These are phyloP conservation scores for Pseudochromis fuscus DNA, from an alignment of 2,797 vertebrate genomes.

Conservation along the genomic window DNA sequence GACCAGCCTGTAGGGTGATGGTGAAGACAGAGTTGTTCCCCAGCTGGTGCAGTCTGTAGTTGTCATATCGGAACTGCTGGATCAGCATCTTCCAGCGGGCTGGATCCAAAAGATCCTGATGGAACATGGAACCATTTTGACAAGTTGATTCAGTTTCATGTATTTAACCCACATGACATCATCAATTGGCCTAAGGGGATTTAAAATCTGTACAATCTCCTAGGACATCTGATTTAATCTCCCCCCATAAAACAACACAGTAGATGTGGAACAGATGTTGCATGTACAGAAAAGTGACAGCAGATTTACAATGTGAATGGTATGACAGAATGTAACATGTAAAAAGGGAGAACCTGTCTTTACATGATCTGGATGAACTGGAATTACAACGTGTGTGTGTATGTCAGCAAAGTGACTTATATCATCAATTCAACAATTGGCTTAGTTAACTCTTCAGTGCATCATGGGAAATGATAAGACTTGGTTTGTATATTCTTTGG, in stretches of 20 bases:
- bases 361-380: background rate
- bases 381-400: background rate
- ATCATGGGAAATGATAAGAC: background rate
- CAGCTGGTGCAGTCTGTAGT: constrained; percentile 99
- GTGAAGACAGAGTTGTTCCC: constrained; percentile 99
- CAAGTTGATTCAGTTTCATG: background rate
- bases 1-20: constrained; percentile 97
- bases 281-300: too few species aligned
- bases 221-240: too few species aligned
- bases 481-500: background rate
- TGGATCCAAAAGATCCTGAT: constrained; percentile 97
- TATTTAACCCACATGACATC: background rate
- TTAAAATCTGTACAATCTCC: background rate
- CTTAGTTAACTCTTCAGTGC: background rate
- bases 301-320: too few species aligned
- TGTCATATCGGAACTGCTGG: constrained; percentile 99
- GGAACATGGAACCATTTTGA: constrained; percentile 21
- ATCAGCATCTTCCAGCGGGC: constrained; percentile 99
- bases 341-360: background rate
- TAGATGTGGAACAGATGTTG: background rate
- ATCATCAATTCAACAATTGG: background rate
- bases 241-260: too few species aligned
- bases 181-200: background rate
- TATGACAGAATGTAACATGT: too few species aligned
- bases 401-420: background rate